Evolutionary conservation across 2,888 invertebrate genomes (phyloP).

Genomic region (Orthosia incerta): DNA sequence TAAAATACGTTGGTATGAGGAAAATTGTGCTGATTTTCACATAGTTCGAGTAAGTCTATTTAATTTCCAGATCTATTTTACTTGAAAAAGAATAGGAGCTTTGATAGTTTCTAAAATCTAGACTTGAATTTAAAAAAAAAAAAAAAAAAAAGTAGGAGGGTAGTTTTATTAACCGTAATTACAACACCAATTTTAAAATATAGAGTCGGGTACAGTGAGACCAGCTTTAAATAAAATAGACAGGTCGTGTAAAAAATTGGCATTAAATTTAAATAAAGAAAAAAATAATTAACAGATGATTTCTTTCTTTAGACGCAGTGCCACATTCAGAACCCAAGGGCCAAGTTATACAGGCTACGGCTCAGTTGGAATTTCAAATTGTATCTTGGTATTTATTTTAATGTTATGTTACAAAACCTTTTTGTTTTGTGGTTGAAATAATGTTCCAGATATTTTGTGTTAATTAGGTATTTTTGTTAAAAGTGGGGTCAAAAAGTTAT

Average conservation of each 20-base stretch:
- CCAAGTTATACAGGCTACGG: neutral
- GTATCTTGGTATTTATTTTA: neutral
- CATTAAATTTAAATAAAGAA: too few relatives aligned
- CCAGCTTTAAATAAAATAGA: too few relatives aligned
- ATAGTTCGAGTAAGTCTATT: neutral
- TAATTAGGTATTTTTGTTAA: neutral
- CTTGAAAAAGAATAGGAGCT: too few relatives aligned
- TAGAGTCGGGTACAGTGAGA: too few relatives aligned
- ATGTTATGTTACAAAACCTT: constrained; percentile 10
- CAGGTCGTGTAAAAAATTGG: too few relatives aligned
- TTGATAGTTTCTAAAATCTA: too few relatives aligned
- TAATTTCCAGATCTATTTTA: neutral
- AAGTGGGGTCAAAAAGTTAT: neutral
- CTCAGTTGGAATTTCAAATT: neutral
- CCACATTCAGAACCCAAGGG: neutral
- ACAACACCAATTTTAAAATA: too few relatives aligned
- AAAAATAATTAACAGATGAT: neutral
- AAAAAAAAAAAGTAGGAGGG: too few relatives aligned
- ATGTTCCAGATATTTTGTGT: constrained; percentile 7
- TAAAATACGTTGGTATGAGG: neutral
- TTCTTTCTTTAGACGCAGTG: neutral
- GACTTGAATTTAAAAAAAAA: too few relatives aligned
- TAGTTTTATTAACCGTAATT: too few relatives aligned
- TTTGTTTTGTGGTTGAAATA: constrained; percentile 9
- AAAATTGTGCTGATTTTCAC: neutral